phyloP scores from a whole-genome alignment of 2,888 invertebrate species.

The Pyrrhia umbra region DNA sequence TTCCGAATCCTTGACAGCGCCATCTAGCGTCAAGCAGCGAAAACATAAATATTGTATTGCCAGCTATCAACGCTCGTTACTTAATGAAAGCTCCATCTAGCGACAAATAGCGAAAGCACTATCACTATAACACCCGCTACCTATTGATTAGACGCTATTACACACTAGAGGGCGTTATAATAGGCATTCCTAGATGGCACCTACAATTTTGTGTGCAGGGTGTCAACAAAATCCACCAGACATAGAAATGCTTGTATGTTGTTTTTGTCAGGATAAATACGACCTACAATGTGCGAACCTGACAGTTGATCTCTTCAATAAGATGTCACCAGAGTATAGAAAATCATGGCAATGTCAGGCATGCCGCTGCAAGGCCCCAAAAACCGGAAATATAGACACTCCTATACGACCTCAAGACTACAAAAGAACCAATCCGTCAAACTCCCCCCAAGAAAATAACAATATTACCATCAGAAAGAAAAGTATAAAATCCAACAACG shows the following conservation, averaged over 20 bases:
- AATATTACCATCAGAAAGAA: slow-evolving; percentile 2
- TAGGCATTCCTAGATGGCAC: not conserved
- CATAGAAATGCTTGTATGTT: not conserved
- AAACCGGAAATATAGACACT: not conserved
- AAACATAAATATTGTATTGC: no score
- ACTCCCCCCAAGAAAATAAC: not conserved
- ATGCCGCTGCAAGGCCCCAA: not conserved
- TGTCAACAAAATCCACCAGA: not conserved
- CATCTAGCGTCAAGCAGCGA: no score
- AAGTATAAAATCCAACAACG: not conserved
- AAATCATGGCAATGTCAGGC: not conserved
- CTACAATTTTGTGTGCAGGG: not conserved
- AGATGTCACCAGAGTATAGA: not conserved
- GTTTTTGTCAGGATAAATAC: not conserved
- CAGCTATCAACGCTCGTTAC: no score
- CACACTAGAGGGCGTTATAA: not conserved
- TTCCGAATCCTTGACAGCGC: no score
- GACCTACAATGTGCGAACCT: not conserved
- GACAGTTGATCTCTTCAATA: not conserved
- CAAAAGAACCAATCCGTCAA: not conserved
- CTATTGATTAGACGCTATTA: not conserved
- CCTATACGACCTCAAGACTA: not conserved
- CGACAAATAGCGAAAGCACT: not conserved
- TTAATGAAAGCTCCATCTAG: no score
- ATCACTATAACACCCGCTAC: not conserved